Evolutionary conservation across 2,113 vertebrate genomes (phyloP), one percentile per base, ranked within the genome.

Genomic region (Phycodurus eques): DNA sequence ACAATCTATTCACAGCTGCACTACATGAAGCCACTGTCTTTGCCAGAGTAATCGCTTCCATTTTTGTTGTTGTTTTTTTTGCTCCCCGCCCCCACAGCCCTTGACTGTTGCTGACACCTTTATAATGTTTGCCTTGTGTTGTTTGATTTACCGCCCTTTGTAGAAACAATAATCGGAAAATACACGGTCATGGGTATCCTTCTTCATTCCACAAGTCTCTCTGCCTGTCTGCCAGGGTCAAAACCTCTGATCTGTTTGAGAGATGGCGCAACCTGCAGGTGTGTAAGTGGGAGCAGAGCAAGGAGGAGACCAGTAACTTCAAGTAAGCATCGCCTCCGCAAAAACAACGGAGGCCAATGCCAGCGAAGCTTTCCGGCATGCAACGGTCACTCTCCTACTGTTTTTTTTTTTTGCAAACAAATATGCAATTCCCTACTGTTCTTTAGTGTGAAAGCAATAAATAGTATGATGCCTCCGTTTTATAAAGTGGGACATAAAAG

Each of bases 211-310:
- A 74, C 78, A 78, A 78, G 71, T 82, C 70, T 84, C 71, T 86
- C 61, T 67, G 72, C 83, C 67, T 87, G 68, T 86, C 72, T 78
- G 68, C 73, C 78, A 99, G 97, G 97, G 95, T 98, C 81, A 99
- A 98, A 88, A 96, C 97, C 70, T 95, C 95, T 0, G 97, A 99
- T 61, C 90, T 99, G 85, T 98, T 98, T 85, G 97, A 99, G 81
- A 93, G 97, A 72, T 99, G 97, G 97, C 92, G 93, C 79, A 96
- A 94, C 85, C 92, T 99, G 64, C 97, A 98, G 91, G 92, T 95
- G 84, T 99, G 97, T 91, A 94, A 92, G 72, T 99, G 96, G 97
- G 93, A 94, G 62, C 94, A 96, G 92, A 96, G 95, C 87, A 92
- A 95, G 80, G 94, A 94, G 2, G 96, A 96, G 90, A 92, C 94